Base-by-base conservation (phyloP, 1,140 invertebrate species). In the Rhagoletis zephyria region DNA sequence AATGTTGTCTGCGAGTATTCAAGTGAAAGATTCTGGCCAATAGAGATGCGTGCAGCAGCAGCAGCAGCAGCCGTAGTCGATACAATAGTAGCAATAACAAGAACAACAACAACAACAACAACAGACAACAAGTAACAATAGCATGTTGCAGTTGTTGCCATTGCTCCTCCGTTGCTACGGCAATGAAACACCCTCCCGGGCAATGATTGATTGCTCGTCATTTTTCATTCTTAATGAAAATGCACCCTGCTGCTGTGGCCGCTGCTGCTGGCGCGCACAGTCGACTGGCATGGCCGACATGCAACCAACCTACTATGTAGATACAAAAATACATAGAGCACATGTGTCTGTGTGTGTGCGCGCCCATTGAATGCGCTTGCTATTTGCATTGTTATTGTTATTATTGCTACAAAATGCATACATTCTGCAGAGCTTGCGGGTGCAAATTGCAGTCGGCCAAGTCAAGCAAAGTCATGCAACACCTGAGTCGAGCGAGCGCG, bases 191-290 rank as follows among this genome's bases (percentile, higher is more conserved):
- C 91, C 92, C 92, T 91, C 92, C 90, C 88, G 88, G 87, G 88
- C 88, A 92, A 93, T 93, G 92, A 93, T 93, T 93, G 92, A 93
- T 93, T 93, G 91, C 90, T 93, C 92, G 92, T 93, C 92, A 93
- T 93, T 93, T 93, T 91, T 93, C 92, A 93, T 92, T 92, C 92
- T 93, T 93, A 92, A 93, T 93, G 92, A 93, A 93, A 93, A 93
- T 93, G 92, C 92, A 93, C 92, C 92, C 92, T 90, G 92, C 92
- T 93, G 92, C 85, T 85, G 60, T 16, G 56, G 30, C 19, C 45
- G 85, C 42, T 81, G 48, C 7, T 60, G 60, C 10, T 85, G 51
- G 59, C 59, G 85, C 56, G 74, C 59, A 86, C 85, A 86, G 60
- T n/a, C 63, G 85, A 60, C 85, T 63, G 30, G 14, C 19, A 61